Percentiles rank a stretch among this genome's conserved stretches.
These are phyloP conservation scores for Calcarius ornatus DNA, from an alignment of 2,113 vertebrate species.

Conservation along the genomic window DNA sequence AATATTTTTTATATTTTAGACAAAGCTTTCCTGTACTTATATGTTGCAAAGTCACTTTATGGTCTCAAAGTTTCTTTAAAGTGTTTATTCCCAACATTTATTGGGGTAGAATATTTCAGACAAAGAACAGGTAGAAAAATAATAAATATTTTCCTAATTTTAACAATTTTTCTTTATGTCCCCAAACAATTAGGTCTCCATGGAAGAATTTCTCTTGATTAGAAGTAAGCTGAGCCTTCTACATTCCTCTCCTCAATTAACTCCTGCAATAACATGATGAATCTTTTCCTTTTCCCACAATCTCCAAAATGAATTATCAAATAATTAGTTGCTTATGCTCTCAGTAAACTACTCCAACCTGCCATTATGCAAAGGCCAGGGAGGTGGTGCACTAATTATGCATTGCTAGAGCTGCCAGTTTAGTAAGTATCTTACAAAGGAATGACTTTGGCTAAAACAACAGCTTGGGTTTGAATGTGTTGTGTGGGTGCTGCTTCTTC, in stretches of 20 bases:
- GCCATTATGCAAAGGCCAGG: neutral
- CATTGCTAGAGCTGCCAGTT: neutral
- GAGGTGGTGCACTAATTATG: neutral
- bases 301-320: neutral
- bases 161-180: neutral
- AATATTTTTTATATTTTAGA: neutral
- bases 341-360: neutral
- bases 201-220: neutral
- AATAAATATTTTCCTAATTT: neutral
- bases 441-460: neutral
- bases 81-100: neutral
- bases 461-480: neutral
- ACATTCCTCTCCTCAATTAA: neutral
- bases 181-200: neutral
- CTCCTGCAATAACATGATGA: neutral
- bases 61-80: neutral
- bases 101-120: neutral
- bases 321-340: neutral
- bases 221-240: neutral
- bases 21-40: neutral
- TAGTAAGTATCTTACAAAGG: neutral
- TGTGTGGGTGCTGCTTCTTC: neutral
- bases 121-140: neutral
- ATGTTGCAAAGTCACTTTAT: neutral
- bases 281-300: neutral